Evolutionary conservation across 2,113 vertebrate genomes (phyloP).

Genomic region (Apodemus speciosus): DNA sequence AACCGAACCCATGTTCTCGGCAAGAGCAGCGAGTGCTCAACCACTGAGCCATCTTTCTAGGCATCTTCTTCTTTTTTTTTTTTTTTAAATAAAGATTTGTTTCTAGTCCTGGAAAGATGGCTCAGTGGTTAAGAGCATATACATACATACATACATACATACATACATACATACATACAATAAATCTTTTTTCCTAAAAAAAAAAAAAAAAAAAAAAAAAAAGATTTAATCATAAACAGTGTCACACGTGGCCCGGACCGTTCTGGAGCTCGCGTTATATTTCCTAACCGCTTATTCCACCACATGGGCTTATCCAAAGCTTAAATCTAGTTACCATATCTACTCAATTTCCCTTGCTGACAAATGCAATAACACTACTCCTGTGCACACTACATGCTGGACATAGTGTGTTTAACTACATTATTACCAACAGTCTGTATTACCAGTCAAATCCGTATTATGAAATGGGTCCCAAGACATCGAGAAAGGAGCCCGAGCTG

Average conservation of each 20-base stretch:
- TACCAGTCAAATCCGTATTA: neutral
- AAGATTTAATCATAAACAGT: neutral
- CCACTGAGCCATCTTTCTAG: too few species aligned
- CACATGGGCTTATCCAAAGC: neutral
- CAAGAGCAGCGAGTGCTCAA: neutral
- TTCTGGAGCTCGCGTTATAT: neutral
- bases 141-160: too few species aligned
- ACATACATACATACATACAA: too few species aligned
- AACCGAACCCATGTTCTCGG: too few species aligned
- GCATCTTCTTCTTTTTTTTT: neutral
- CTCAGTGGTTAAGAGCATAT: too few species aligned
- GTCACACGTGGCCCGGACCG: neutral
- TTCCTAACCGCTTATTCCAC: neutral
- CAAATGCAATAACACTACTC: slow-evolving; percentile 16
- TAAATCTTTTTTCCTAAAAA: too few species aligned
- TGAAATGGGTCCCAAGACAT: neutral
- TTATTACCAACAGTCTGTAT: neutral
- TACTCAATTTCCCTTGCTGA: slow-evolving; percentile 27
- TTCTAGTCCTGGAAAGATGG: neutral
- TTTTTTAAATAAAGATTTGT: neutral
- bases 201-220: too few species aligned
- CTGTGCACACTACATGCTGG: neutral
- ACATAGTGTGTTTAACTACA: neutral
- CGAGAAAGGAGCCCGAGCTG: too few species aligned
- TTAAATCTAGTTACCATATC: neutral